Evolutionary conservation across 1,140 invertebrate genomes (phyloP).

Genomic region (Berghia stephanieae): DNA sequence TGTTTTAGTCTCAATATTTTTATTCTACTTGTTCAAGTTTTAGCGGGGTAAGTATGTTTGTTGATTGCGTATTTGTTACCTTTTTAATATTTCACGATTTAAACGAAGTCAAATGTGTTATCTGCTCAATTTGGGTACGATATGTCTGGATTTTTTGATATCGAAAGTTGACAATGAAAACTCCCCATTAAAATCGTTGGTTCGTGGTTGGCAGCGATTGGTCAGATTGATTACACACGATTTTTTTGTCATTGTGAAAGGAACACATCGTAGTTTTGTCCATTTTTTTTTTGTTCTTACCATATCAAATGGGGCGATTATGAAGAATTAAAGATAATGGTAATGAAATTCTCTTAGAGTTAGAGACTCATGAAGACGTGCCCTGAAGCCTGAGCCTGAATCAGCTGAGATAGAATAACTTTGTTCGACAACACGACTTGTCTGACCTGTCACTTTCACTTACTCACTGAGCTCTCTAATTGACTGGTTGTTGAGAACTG

Average conservation of each 20-base stretch:
- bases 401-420: too few relatives aligned
- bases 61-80: conserved; percentile 13
- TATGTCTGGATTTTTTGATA: neutral
- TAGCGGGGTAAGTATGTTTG: conserved; percentile 49
- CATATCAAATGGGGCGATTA: neutral
- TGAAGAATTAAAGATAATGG: neutral
- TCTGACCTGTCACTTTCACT: too few relatives aligned
- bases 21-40: conserved; percentile 47
- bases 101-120: neutral
- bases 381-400: neutral
- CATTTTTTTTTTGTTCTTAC: too few relatives aligned
- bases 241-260: neutral
- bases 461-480: too few relatives aligned
- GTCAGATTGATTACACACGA: neutral
- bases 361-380: neutral
- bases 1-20: conserved; percentile 42
- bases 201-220: conserved; percentile 35
- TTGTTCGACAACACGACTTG: too few relatives aligned
- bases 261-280: neutral
- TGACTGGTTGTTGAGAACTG: too few relatives aligned
- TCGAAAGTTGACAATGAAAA: neutral
- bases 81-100: neutral
- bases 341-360: neutral
- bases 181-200: neutral
- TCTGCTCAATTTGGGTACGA: neutral